These are phyloP conservation scores for Phainopepla nitens DNA, from an alignment of 2,113 vertebrate species.

Conservation along the genomic window DNA sequence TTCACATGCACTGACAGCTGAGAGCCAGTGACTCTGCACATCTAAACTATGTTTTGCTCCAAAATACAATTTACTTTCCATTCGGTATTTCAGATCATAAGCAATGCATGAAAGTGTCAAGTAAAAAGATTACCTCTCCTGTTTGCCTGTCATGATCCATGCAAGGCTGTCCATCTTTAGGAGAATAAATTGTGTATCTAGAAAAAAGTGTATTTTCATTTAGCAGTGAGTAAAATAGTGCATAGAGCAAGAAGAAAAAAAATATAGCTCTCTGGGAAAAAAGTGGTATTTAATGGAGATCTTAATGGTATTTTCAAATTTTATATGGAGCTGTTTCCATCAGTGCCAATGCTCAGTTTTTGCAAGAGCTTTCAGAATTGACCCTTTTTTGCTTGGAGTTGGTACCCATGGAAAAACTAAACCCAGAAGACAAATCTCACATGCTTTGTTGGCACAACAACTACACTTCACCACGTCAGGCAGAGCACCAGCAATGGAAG, in stretches of 20 bases:
- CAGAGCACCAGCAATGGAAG: background rate
- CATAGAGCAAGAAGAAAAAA: background rate
- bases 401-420: background rate
- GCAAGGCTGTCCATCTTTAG: constrained; percentile 96
- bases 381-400: background rate
- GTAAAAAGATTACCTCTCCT: constrained; percentile 83
- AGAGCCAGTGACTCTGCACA: background rate
- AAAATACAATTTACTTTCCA: background rate
- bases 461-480: fast-evolving
- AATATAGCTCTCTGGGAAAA: background rate
- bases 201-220: background rate
- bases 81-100: background rate
- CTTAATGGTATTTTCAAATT: background rate
- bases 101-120: background rate
- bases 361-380: background rate
- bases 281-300: background rate
- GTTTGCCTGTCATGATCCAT: constrained; percentile 99
- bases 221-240: background rate
- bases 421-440: background rate
- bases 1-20: background rate
- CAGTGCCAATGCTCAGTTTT: fast-evolving
- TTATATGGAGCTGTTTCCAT: background rate
- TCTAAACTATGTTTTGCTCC: background rate
- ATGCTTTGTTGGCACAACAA: background rate
- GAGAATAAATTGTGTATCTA: constrained; percentile 96